These are phyloP conservation scores for Temnothorax nylanderi DNA, from an alignment of 1,140 invertebrate genomes.

Conservation along the genomic window DNA sequence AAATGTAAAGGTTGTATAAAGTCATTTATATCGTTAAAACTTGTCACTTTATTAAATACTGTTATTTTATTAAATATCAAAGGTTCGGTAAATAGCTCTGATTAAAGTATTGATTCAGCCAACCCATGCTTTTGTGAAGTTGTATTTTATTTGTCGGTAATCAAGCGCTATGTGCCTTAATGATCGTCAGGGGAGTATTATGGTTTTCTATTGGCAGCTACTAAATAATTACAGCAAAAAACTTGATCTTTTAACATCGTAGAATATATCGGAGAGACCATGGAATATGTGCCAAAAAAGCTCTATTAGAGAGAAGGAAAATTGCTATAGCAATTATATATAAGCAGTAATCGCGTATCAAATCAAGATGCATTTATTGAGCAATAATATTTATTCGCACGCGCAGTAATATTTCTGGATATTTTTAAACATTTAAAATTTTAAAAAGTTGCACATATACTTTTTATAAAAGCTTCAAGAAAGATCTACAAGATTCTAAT, in stretches of 20 bases:
- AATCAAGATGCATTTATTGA: not conserved
- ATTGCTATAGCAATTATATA: not conserved
- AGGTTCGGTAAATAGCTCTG: slow-evolving; percentile 23
- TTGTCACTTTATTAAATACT: slow-evolving; percentile 17
- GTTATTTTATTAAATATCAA: slow-evolving; percentile 35
- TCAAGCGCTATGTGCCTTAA: slow-evolving; percentile 19
- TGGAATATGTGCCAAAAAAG: not conserved
- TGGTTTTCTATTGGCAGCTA: not conserved
- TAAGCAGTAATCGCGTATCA: not conserved
- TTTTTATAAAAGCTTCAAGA: not conserved
- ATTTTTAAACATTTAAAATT: not conserved
- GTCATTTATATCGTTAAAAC: slow-evolving; percentile 15
- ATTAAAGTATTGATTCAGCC: slow-evolving; percentile 36
- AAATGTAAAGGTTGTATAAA: not conserved
- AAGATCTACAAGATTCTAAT: not conserved
- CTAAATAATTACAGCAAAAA: slow-evolving; percentile 52
- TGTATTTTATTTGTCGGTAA: slow-evolving; percentile 40
- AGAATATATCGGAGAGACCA: not conserved
- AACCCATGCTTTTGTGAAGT: not conserved
- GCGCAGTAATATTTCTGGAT: not conserved
- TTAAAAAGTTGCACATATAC: not conserved
- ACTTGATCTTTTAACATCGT: slow-evolving; percentile 10
- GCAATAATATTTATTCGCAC: not conserved
- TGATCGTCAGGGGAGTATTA: slow-evolving; percentile 23
- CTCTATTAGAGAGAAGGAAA: not conserved